Base-by-base conservation (phyloP, 2,888 invertebrate genomes). In the Orchesellides sinensis region DNA sequence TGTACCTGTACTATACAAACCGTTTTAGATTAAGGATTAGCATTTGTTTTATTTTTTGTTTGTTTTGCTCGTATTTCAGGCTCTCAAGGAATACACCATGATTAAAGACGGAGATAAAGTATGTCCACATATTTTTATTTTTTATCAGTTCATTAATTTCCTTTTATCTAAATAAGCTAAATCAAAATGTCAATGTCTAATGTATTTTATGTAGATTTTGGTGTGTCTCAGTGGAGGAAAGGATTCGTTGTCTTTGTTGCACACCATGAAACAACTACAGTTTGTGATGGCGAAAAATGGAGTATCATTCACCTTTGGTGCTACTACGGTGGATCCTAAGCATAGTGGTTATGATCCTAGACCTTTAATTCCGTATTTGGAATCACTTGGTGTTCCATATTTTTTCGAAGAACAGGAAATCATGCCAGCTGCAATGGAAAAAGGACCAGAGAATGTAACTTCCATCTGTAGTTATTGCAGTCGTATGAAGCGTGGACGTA, bases 161-260 rank as follows among this genome's bases (percentile, higher is more conserved):
- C n/a, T n/a, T n/a, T 10, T 47, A 3, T 10, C 6, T 47, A 10
- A 10, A 10, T 6, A 47, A 4, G 5, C 17, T n/a, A 17, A 47
- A 47, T 47, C 4, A 47, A 47, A 47, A 47, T 10, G 27, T 47
- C 35, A 40, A 25, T n/a, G 1, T 21, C n/a, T 19, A 56, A 8
- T 25, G 3, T 45, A 25, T 56, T 61, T n/a, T 29, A 47, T 32
- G n/a, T 70, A 94, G 84, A 93, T 97, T 17, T 91, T 97, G 89
- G 93, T 97, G 14, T 96, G 97, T 89, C 91, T 97, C 56, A 96
- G 96, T 0, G 96, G 95, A 0, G 95, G 95, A 1, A 94, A 94
- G 87, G 94, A 95, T 89, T 96, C 96, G 0, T 91, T 97, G n/a
- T 94, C 95, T 0, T 91, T 97, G 10, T 91, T 97, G 0, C 97